These are phyloP conservation scores for Chromobotia macracanthus DNA, from an alignment of 2,797 vertebrate genomes.

Conservation along the genomic window DNA sequence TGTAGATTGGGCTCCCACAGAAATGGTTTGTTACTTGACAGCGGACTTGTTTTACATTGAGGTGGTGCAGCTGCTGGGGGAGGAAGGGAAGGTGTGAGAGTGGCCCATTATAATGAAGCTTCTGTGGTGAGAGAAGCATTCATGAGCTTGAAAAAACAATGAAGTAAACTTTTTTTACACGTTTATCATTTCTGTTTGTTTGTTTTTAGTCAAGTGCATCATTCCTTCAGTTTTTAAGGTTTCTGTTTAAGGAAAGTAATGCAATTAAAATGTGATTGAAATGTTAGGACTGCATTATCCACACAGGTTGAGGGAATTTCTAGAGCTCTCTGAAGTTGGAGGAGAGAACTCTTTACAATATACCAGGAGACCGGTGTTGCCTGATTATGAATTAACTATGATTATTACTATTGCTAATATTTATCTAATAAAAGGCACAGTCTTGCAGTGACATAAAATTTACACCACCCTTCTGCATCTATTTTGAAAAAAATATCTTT, in stretches of 20 bases:
- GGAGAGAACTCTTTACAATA: constrained; percentile 74
- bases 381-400: not conserved
- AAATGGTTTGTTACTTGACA: constrained; percentile 84
- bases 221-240: constrained; percentile 82
- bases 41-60: constrained; percentile 87
- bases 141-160: not conserved
- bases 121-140: constrained; percentile 73
- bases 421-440: constrained; percentile 25
- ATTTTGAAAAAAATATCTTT: constrained; percentile 81
- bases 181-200: constrained; percentile 26
- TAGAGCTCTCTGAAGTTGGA: constrained; percentile 78
- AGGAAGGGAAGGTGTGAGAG: constrained; percentile 77
- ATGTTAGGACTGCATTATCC: not conserved
- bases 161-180: constrained; percentile 49
- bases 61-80: constrained; percentile 78
- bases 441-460: constrained; percentile 76
- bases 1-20: constrained; percentile 79
- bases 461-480: constrained; percentile 76
- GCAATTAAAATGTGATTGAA: not conserved
- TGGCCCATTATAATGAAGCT: constrained; percentile 78
- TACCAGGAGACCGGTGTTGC: constrained; percentile 80
- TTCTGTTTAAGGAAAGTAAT: not conserved
- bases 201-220: constrained; percentile 74
- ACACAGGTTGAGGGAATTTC: constrained; percentile 78
- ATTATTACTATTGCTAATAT: not conserved